Evolutionary conservation across 2,888 invertebrate genomes (phyloP), one percentile per base, ranked within the genome.

Genomic region (Megaustenia siamemsis): DNA sequence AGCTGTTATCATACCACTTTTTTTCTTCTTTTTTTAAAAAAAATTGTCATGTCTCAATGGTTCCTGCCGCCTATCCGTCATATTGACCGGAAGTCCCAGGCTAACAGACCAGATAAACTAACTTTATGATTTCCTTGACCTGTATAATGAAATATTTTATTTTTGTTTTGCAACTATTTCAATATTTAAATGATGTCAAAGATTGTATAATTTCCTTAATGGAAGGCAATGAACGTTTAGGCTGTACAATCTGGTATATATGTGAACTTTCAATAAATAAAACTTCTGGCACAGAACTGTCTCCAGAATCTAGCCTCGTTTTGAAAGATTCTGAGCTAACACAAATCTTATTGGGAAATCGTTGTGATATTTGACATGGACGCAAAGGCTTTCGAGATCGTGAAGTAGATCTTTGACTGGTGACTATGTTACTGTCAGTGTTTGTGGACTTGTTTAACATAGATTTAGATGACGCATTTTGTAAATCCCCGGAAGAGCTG

Each of bases 331-430:
- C 60, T 10, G 82, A 73, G 21, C 43, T 75, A n/a, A 82, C 45
- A 38, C 73, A 75, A 32, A 82, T 60, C 49, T 82, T 73, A 63
- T 82, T 82, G 4, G 82, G 82, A 45, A 82, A 82, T 28, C 82
- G 35, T 63, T 82, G 82, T 18, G 82, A 82, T 28, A 28, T 73
- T 45, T 82, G 82, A 43, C 82, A 73, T 24, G 82, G 43, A 15
- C 75, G 68, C 28, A 82, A 24, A 43, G 40, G 43, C 45, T 45
- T 82, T 63, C 82, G n/a, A 8, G 63, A 60, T 32, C 63, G 35
- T 21, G 63, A 73, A 1, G 28, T 60, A 5, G 60, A 40, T n/a
- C n/a, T 82, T 5, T 40, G 35, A 35, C 40, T 56, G 24, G 40
- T 38, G 6, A 40, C 53, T 15, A 43, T 73, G 35, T 32, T 28